Base-by-base conservation (phyloP, 2,113 vertebrate genomes). In the Nibea albiflora region DNA sequence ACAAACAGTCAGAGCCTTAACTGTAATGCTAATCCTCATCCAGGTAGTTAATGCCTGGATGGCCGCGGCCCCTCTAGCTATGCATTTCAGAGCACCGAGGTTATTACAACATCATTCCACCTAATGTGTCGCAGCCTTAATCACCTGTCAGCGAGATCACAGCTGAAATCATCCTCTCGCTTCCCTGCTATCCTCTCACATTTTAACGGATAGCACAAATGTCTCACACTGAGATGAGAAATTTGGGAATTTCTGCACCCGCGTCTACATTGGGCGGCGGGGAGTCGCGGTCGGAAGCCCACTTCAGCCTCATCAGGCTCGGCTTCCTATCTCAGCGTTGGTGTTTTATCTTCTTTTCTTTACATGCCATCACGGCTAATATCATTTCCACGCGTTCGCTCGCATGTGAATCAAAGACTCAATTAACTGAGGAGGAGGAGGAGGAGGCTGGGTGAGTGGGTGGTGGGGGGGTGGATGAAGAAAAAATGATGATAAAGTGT, bases 361-460 rank as follows among this genome's bases (percentile, higher is more conserved):
- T 47, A 22, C 76, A 28, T 57, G 77, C 76, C 80, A 71, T 86
- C n/a, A n/a, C 62, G 6, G 54, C 56, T 87, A 85, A 83, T 84
- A 60, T 85, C n/a, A 73, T 88, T 84, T 81, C 57, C 28, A 42
- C 80, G 61, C 68, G 68, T 78, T 83, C 52, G 15, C 31, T 77
- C 2, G 3, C 76, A 60, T 73, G 72, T 68, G 68, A 87, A 85
- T 88, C 78, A 88, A 83, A 85, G 83, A 76, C 80, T 87, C 75
- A 85, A 82, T 85, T 83, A 85, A 72, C 49, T 42, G 42, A n/a
- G 15, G 8, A 46, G 44, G 11, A 26, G n/a, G 42, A n/a, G 15
- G 8, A 46, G 19, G 26, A 73, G 61, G 16, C 7, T 19, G 47
- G 53, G 22, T 35, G 73, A 20, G 53, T 28, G 74, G 19, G 61